These are phyloP conservation scores for Mesoligia furuncula DNA, from an alignment of 2,888 invertebrate species.

Conservation along the genomic window DNA sequence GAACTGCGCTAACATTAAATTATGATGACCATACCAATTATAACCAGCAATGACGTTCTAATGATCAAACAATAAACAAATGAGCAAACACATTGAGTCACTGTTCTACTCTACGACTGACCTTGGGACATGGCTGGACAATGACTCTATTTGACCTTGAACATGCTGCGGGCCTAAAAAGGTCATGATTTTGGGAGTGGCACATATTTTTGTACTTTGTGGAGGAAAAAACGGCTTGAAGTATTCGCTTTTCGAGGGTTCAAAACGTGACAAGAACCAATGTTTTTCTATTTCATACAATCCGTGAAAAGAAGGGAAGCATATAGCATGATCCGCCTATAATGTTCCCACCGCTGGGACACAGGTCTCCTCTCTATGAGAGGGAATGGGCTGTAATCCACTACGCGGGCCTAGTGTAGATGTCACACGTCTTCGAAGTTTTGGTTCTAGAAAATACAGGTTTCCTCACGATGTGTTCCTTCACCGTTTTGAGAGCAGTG, in stretches of 20 bases:
- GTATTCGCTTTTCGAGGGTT: background rate
- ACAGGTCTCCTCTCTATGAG: no score
- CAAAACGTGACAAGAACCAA: background rate
- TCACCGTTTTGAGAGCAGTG: no score
- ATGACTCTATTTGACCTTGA: slow-evolving; percentile 54
- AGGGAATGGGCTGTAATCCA: no score
- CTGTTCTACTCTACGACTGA: slow-evolving; percentile 44
- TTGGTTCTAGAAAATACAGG: no score
- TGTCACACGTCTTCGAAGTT: no score
- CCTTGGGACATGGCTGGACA: slow-evolving; percentile 36
- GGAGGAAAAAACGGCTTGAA: background rate
- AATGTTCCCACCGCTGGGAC: no score
- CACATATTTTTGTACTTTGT: background rate
- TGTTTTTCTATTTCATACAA: background rate
- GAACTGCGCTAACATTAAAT: background rate
- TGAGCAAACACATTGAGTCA: slow-evolving; percentile 15
- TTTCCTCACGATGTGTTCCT: no score
- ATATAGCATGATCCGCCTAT: no score
- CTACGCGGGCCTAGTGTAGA: no score
- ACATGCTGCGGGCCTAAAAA: background rate
- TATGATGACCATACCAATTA: background rate
- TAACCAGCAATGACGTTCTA: background rate
- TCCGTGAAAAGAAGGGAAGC: background rate
- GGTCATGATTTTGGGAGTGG: background rate
- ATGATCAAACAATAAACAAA: slow-evolving; percentile 24